Evolutionary conservation across 2,797 vertebrate genomes (phyloP).

Genomic region (Galaxias olidus): DNA sequence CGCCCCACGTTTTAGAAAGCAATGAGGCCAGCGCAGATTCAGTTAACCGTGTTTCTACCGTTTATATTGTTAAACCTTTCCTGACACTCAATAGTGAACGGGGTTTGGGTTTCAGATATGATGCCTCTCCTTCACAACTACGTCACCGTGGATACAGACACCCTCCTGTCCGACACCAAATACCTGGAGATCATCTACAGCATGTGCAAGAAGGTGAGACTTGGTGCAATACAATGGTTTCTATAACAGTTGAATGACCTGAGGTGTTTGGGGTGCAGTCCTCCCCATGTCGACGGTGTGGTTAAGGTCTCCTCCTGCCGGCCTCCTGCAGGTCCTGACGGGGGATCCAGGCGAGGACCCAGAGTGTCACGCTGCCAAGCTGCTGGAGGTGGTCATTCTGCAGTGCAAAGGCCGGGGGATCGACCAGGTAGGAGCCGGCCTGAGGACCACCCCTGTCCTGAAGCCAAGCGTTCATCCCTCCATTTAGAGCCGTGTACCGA

Average conservation of each 20-base stretch:
- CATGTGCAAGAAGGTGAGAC: constrained; percentile 98
- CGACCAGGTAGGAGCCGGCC: constrained; percentile 85
- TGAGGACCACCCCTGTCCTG: too few species aligned
- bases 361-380: constrained; percentile 96
- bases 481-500: background rate
- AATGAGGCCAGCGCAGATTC: too few species aligned
- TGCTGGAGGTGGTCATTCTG: constrained; percentile 95
- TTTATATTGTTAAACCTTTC: too few species aligned
- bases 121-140: constrained; percentile 99
- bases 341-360: constrained; percentile 98
- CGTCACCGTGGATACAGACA: constrained; percentile 96
- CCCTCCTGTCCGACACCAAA: constrained; percentile 95
- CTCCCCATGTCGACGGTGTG: background rate
- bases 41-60: too few species aligned
- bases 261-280: background rate
- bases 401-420: constrained; percentile 99
- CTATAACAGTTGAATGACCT: background rate
- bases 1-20: too few species aligned
- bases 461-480: too few species aligned
- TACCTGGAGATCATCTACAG: constrained; percentile 98
- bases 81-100: too few species aligned
- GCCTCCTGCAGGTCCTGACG: constrained; percentile 83
- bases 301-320: background rate
- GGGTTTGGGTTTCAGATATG: constrained; percentile 83
- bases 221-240: constrained; percentile 13